These are phyloP conservation scores for Philonicus albiceps DNA, from an alignment of 2,888 invertebrate species.

Conservation along the genomic window DNA sequence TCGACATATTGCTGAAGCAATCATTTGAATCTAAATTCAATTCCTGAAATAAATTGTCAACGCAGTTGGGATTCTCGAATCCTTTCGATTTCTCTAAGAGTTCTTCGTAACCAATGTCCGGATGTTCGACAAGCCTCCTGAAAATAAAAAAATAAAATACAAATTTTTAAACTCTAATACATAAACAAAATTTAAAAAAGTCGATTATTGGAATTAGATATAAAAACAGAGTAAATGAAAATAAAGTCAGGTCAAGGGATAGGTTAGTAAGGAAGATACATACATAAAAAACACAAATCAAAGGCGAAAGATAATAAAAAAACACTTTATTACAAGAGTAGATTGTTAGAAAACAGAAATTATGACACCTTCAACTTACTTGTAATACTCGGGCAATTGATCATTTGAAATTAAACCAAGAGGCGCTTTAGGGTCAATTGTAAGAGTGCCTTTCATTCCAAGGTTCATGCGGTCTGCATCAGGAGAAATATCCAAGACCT, in stretches of 20 bases:
- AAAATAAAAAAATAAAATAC: constrained; percentile 48
- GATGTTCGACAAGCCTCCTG: constrained; percentile 83
- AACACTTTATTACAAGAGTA: not conserved
- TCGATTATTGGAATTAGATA: not conserved
- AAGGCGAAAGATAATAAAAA: constrained; percentile 3
- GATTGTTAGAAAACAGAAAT: not conserved
- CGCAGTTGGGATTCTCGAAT: constrained; percentile 90
- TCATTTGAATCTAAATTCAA: constrained; percentile 63
- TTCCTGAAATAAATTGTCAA: constrained; percentile 81
- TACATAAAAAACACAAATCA: not conserved
- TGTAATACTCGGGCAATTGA: constrained; percentile 83
- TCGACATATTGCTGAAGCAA: constrained; percentile 57
- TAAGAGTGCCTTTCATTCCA: constrained; percentile 83
- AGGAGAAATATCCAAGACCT: constrained; percentile 84
- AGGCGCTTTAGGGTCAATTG: constrained; percentile 75
- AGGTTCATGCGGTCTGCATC: constrained; percentile 88
- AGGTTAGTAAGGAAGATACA: not conserved
- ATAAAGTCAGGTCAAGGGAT: not conserved
- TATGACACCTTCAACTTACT: constrained; percentile 69
- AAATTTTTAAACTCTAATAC: not conserved
- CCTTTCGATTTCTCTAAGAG: constrained; percentile 83
- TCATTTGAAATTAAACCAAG: constrained; percentile 84
- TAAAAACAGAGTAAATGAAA: not conserved
- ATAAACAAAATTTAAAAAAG: not conserved
- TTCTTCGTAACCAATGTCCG: constrained; percentile 80